Evolutionary conservation across 2,888 invertebrate genomes (phyloP).

Genomic region (Hypselothyrea guttata): DNA sequence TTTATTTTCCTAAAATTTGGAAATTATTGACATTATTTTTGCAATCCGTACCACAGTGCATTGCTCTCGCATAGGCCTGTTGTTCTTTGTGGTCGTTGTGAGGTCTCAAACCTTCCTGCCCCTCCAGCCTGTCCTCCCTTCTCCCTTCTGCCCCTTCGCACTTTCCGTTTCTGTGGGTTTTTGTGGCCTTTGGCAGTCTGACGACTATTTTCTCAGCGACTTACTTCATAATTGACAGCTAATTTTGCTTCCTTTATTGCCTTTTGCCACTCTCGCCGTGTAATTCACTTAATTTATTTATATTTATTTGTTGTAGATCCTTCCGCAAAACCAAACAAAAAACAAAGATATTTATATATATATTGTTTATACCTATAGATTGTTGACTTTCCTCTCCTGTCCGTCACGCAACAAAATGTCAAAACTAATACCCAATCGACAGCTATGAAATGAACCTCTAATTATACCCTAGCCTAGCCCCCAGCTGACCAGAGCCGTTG

Average conservation of each 20-base stretch:
- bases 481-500: neutral
- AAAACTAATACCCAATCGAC: slow-evolving; percentile 45
- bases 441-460: slow-evolving; percentile 33
- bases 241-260: slow-evolving; percentile 66
- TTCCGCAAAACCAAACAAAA: neutral
- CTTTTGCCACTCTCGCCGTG: slow-evolving; percentile 38
- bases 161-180: slow-evolving; percentile 2
- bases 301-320: slow-evolving; percentile 37
- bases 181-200: slow-evolving; percentile 4
- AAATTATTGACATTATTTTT: too few relatives aligned
- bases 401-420: slow-evolving; percentile 35
- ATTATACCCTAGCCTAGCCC: slow-evolving; percentile 23
- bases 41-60: too few relatives aligned
- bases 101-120: too few relatives aligned
- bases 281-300: slow-evolving; percentile 66
- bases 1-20: too few relatives aligned
- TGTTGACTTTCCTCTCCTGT: slow-evolving; percentile 3
- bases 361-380: neutral
- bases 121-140: too few relatives aligned
- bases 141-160: slow-evolving; percentile 1
- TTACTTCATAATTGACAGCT: slow-evolving; percentile 74
- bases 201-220: slow-evolving; percentile 14
- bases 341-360: neutral
- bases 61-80: too few relatives aligned
- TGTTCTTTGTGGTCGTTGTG: too few relatives aligned